Evolutionary conservation across 2,113 vertebrate genomes (phyloP).

Genomic region (Laticauda colubrina): DNA sequence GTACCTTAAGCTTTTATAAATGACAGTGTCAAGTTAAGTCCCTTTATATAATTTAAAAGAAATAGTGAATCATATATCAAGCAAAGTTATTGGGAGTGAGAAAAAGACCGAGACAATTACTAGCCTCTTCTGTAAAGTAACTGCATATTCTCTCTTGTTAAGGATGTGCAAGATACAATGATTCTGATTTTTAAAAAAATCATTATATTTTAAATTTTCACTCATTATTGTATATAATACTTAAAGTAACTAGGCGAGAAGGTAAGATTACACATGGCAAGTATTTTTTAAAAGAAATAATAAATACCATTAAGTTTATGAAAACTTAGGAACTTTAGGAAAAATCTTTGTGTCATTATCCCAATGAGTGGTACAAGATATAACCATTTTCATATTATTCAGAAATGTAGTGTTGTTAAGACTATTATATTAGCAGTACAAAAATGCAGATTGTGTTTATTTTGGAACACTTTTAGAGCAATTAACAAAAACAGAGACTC

Average conservation of each 20-base stretch:
- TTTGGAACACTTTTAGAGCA: not conserved
- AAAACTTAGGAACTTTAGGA: too few relatives aligned
- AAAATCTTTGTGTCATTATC: not conserved
- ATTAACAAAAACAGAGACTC: not conserved
- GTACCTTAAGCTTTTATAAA: not conserved
- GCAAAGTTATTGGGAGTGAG: not conserved
- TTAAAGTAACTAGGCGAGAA: not conserved
- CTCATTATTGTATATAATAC: not conserved
- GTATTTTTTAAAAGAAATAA: not conserved
- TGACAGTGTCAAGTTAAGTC: not conserved
- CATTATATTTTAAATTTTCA: not conserved
- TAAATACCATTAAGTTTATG: not conserved
- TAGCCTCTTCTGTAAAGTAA: not conserved
- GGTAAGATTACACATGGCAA: not conserved
- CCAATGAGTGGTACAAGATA: not conserved
- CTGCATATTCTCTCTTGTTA: not conserved
- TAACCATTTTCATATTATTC: not conserved
- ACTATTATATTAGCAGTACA: not conserved
- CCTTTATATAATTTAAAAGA: not conserved
- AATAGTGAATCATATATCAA: not conserved
- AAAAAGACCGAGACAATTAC: not conserved
- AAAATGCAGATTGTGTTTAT: not conserved
- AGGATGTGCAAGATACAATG: not conserved
- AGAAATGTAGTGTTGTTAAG: not conserved
- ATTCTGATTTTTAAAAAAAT: not conserved